These are phyloP conservation scores for Carapus acus DNA, from an alignment of 2,797 vertebrate genomes.

Conservation along the genomic window DNA sequence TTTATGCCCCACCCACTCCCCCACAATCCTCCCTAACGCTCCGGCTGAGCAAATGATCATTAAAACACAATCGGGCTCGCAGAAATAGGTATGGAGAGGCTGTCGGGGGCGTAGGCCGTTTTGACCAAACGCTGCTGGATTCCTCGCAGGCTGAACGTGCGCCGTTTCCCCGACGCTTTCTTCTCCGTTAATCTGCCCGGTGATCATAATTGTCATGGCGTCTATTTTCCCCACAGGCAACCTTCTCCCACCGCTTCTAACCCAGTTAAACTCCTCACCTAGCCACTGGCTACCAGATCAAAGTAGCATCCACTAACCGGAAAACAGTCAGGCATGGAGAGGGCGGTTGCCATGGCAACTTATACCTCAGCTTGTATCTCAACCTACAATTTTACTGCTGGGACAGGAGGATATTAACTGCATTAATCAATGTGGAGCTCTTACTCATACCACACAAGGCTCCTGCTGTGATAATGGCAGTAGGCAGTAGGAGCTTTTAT, in stretches of 20 bases:
- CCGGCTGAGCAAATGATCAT: slow-evolving; percentile 22
- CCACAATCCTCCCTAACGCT: slow-evolving; percentile 1
- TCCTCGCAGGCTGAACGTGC: slow-evolving; percentile 13
- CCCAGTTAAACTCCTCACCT: slow-evolving; percentile 54
- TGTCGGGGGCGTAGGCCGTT: too few relatives aligned
- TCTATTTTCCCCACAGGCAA: slow-evolving; percentile 29
- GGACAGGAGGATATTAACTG: slow-evolving; percentile 41
- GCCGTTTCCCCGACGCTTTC: slow-evolving; percentile 17
- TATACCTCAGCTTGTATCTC: slow-evolving; percentile 30
- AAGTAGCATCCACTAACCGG: slow-evolving; percentile 57
- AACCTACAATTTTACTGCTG: slow-evolving; percentile 40
- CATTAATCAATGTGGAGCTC: slow-evolving; percentile 47
- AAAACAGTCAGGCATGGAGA: slow-evolving; percentile 46
- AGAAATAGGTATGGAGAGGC: too few relatives aligned
- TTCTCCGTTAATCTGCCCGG: slow-evolving; percentile 27
- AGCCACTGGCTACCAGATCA: slow-evolving; percentile 62
- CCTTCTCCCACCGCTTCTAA: slow-evolving; percentile 43
- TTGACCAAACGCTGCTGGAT: slow-evolving; percentile 2
- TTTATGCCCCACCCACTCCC: too few relatives aligned
- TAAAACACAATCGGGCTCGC: too few relatives aligned
- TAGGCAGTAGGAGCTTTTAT: slow-evolving; percentile 23
- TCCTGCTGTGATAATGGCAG: slow-evolving; percentile 44
- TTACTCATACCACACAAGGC: slow-evolving; percentile 19
- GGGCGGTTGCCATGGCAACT: slow-evolving; percentile 59
- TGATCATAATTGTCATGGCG: slow-evolving; percentile 44